Evolutionary conservation across 2,113 vertebrate species (phyloP).

Genomic region (Anolis sagrei): DNA sequence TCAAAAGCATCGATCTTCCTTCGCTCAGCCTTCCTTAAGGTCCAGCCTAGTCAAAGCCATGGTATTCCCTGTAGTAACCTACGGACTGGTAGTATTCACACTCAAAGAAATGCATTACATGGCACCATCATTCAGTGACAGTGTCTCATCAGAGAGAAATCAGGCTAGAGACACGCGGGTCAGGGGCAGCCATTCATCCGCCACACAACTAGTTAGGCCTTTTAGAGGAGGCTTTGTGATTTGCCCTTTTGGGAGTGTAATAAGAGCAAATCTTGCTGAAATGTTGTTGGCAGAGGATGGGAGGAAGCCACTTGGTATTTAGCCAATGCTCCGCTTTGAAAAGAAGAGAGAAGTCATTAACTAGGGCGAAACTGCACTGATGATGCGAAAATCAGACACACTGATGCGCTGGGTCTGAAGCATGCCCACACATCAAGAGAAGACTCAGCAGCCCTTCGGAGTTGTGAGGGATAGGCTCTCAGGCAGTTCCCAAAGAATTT

Average conservation of each 20-base stretch:
- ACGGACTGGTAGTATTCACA: not conserved
- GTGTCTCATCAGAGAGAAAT: not conserved
- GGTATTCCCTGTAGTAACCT: too few relatives aligned
- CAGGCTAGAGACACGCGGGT: too few relatives aligned
- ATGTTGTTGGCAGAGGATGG: constrained; percentile 16
- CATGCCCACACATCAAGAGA: not conserved
- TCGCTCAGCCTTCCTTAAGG: too few relatives aligned
- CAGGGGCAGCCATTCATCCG: too few relatives aligned
- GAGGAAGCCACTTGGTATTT: not conserved
- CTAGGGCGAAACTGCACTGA: not conserved
- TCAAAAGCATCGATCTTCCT: too few relatives aligned
- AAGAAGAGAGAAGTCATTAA: constrained; percentile 24
- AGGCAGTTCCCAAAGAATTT: not conserved
- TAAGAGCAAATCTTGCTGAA: constrained; percentile 3
- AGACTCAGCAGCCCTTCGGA: not conserved
- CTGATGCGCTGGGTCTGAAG: not conserved
- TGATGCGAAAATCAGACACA: constrained; percentile 34
- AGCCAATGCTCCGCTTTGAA: constrained; percentile 22
- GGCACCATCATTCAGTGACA: not conserved
- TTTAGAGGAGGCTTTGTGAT: not conserved
- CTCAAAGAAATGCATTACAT: not conserved
- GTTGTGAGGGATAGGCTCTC: not conserved
- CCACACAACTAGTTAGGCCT: not conserved
- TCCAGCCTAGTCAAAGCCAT: too few relatives aligned
- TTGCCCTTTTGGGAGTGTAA: not conserved